Percentiles rank a stretch among this genome's conserved stretches.
These are phyloP conservation scores for Malurus cyaneus DNA, from an alignment of 2,113 vertebrate species.

Conservation along the genomic window DNA sequence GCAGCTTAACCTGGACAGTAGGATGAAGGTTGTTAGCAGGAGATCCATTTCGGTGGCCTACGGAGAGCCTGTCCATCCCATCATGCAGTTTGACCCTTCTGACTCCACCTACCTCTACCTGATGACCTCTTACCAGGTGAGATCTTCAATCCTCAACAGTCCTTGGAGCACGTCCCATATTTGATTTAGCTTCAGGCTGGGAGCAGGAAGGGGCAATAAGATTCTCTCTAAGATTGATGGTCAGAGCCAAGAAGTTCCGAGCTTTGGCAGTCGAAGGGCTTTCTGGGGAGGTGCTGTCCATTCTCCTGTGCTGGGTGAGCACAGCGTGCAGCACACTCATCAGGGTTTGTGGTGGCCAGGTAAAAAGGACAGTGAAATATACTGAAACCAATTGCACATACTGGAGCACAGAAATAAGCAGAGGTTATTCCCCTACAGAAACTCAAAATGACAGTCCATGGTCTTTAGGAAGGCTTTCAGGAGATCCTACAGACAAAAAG, in stretches of 20 bases:
- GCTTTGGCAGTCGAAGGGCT: background rate
- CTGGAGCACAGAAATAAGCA: background rate
- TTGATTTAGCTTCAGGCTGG: background rate
- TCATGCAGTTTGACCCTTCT: constrained; percentile 95
- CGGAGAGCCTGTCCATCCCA: constrained; percentile 86
- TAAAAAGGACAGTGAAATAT: background rate
- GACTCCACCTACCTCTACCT: constrained; percentile 91
- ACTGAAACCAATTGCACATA: fast-evolving
- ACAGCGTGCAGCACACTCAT: background rate
- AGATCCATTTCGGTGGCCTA: constrained; percentile 82
- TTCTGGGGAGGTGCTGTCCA: background rate
- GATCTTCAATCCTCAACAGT: background rate
- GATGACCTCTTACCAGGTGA: constrained; percentile 95
- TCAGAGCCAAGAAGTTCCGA: background rate
- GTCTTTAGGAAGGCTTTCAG: background rate
- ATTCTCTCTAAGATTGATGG: background rate
- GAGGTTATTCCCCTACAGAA: background rate
- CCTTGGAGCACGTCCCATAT: fast-evolving
- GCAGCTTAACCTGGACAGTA: constrained; percentile 85
- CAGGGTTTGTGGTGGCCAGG: background rate
- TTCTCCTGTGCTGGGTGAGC: background rate
- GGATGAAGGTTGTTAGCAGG: constrained; percentile 82
- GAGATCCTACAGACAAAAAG: background rate
- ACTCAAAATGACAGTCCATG: background rate
- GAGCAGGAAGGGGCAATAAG: background rate